Evolutionary conservation across 2,797 vertebrate species (phyloP).

Genomic region (Cyprinodon diabolis): DNA sequence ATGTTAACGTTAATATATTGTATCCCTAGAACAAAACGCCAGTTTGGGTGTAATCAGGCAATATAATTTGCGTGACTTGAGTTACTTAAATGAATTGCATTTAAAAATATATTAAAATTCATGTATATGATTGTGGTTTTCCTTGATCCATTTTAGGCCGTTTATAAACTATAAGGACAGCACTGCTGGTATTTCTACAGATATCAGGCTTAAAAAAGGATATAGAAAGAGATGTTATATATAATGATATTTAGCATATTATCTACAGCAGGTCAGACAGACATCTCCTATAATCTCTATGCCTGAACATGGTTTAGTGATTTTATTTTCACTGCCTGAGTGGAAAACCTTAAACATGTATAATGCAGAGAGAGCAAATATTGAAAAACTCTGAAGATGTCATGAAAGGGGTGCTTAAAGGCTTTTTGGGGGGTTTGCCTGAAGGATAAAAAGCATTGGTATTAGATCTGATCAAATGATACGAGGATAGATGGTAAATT

Average conservation of each 20-base stretch:
- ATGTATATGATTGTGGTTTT: too few relatives aligned
- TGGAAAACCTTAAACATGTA: constrained; percentile 16
- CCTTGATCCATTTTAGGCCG: neutral
- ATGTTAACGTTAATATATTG: too few relatives aligned
- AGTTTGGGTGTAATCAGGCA: too few relatives aligned
- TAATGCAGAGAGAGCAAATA: constrained; percentile 6
- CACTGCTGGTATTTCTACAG: neutral
- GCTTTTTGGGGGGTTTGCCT: constrained; percentile 31
- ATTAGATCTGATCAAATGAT: constrained; percentile 70
- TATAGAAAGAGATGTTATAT: too few relatives aligned
- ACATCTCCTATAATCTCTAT: constrained; percentile 32
- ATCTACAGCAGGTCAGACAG: constrained; percentile 18
- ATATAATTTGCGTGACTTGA: too few relatives aligned
- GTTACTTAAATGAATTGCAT: too few relatives aligned
- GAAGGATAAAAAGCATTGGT: constrained; percentile 64
- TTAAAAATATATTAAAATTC: too few relatives aligned
- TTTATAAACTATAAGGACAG: neutral
- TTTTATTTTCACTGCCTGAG: constrained; percentile 17
- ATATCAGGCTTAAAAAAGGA: neutral
- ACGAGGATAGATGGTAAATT: constrained; percentile 58
- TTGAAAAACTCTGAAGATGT: constrained; percentile 45
- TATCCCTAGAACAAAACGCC: too few relatives aligned
- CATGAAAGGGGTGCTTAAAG: constrained; percentile 35
- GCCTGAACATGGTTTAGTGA: constrained; percentile 12
- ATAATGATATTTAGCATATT: neutral